These are phyloP conservation scores for Zaprionus ghesquierei DNA, from an alignment of 1,140 invertebrate genomes.

Conservation along the genomic window DNA sequence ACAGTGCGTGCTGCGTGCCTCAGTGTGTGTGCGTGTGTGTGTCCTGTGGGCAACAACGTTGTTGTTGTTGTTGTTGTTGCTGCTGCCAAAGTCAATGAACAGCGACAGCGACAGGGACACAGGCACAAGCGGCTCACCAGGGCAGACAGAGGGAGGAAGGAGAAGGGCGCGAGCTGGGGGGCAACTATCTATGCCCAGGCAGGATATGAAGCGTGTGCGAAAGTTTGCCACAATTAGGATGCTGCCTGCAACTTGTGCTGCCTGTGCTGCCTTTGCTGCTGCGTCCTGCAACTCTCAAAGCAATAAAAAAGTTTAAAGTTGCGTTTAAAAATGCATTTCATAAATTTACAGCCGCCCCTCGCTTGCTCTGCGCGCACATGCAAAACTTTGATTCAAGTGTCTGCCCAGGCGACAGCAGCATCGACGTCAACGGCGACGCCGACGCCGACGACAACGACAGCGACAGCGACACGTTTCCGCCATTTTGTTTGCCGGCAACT, in stretches of 20 bases:
- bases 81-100: slow-evolving; percentile 77
- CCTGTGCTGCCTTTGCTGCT: not conserved
- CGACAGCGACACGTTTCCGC: slow-evolving; percentile 75
- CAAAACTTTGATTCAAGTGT: slow-evolving; percentile 62
- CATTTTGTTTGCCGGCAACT: slow-evolving; percentile 76
- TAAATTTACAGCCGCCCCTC: slow-evolving; percentile 56
- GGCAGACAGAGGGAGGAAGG: slow-evolving; percentile 3
- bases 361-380: not conserved
- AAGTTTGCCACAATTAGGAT: slow-evolving; percentile 79
- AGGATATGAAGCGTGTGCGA: slow-evolving; percentile 70
- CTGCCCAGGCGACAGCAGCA: slow-evolving; percentile 6
- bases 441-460: slow-evolving; percentile 1
- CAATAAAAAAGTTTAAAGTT: slow-evolving; percentile 81
- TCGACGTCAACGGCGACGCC: not conserved
- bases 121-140: slow-evolving; percentile 34
- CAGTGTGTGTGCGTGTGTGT: slow-evolving; percentile 24
- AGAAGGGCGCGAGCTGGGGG: not conserved
- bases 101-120: slow-evolving; percentile 39
- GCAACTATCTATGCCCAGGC: slow-evolving; percentile 17
- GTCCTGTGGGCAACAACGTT: slow-evolving; percentile 49
- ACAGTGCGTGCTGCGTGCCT: slow-evolving; percentile 44
- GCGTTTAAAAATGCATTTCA: slow-evolving; percentile 76
- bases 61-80: slow-evolving; percentile 51
- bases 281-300: slow-evolving; percentile 41
- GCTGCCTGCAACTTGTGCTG: slow-evolving; percentile 19